Base-by-base conservation (phyloP, 2,113 vertebrate genomes). In the Pygoscelis adeliae region DNA sequence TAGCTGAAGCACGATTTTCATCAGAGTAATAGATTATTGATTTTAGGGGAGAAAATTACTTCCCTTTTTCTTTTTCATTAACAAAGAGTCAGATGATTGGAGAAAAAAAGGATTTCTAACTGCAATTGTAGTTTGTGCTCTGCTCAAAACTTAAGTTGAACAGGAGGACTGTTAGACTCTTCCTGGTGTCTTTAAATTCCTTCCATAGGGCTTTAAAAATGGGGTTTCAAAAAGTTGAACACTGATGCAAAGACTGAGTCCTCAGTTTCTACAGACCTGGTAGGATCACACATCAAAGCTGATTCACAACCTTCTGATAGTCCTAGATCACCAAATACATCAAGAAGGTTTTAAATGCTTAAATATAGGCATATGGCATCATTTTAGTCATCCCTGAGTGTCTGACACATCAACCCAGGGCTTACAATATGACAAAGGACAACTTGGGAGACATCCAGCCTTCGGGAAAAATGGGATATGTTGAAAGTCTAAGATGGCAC, bases 1-100 rank as follows among this genome's bases (percentile, higher is more conserved):
- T 89, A 77, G 44, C 53, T 90, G 66, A 82, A 85, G 62, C 32
- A 81, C 7, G 6, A 11, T 87, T 89, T 95, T 88, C 73, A 92
- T 49, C 53, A 90, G 38, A 80, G 34, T 42, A 92, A 94, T 80
- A 93, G 78, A 47, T 94, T 95, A 76, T 59, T 95, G 74, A 77
- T 90, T 85, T 83, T 73, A 91, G 44, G 30, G 38, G 27, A 94
- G 42, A 94, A 95, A 91, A 89, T 79, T 59, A 50, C 55, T 95
- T 96, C 83, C 67, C 14, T 83, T 95, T 93, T 66, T 49, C 11
- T 36, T 53, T 79, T 94, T 55, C n/a, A 29, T 84, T 88, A 74
- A 42, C 10, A 26, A 82, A 78, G 19, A 85, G 11, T 82, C 56
- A 66, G 25, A 84, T 42, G 15, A 42, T 27, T 59, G 42, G 13